Conservation (phyloP, 2,113 vertebrate species). For the Dasypus novemcinctus region DNA sequence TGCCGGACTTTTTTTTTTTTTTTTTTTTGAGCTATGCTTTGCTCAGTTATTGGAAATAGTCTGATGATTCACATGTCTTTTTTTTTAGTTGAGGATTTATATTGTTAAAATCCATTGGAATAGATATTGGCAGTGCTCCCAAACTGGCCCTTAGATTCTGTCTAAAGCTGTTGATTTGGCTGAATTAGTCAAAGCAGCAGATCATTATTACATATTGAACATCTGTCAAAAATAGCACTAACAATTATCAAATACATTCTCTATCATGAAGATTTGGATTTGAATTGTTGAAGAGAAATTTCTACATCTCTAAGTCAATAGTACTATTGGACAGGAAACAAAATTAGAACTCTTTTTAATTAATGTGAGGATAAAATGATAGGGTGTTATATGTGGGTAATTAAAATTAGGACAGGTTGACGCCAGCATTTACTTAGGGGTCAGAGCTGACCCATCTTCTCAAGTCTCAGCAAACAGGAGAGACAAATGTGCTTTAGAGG, state of each 20-base stretch:
- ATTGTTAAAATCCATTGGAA: conserved; percentile 72
- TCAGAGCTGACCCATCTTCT: background rate
- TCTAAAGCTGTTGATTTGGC: conserved; percentile 83
- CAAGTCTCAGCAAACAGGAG: background rate
- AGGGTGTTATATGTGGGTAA: background rate
- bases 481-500: background rate
- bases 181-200: conserved; percentile 82
- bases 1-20: conserved; percentile 69
- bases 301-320: conserved; percentile 66
- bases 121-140: conserved; percentile 76
- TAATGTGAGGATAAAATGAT: conserved; percentile 58
- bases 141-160: conserved; percentile 81
- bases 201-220: conserved; percentile 85
- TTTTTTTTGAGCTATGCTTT: conserved; percentile 58
- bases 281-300: conserved; percentile 65
- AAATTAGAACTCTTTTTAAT: background rate
- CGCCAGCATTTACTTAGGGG: background rate
- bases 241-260: conserved; percentile 82
- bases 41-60: conserved; percentile 59
- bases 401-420: background rate
- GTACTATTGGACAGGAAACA: conserved; percentile 56
- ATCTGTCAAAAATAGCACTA: conserved; percentile 85
- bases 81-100: conserved; percentile 56
- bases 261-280: conserved; percentile 75
- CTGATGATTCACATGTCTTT: conserved; percentile 68